Evolutionary conservation across 2,888 invertebrate species (phyloP), one percentile per base, ranked within the genome.

Genomic region (Norana najaformis): DNA sequence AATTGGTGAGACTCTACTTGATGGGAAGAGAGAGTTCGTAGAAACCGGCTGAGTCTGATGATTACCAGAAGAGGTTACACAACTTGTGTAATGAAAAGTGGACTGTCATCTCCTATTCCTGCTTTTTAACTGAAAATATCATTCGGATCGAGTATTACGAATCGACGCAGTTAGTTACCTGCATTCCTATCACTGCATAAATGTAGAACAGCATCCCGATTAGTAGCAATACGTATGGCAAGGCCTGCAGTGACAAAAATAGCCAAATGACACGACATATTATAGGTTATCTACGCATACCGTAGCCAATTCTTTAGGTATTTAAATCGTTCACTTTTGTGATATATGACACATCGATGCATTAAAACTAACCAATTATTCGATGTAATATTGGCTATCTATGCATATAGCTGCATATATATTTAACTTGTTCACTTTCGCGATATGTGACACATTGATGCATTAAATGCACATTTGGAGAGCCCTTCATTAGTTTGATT

Each of bases 161-260:
- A 47, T 14, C 47, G 23, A 47, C 47, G 18, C 1, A 18, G 18
- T 18, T 3, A 18, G n/a, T 38, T 35, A 90, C 90, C 90, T 90
- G 90, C 90, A 90, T 89, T 89, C 90, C 90, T n/a, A 90, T 90
- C 13, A 90, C 90, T 5, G 90, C 90, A 38, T 89, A 90, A 18
- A 90, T 53, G 88, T 69, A 89, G 69, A 90, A 90, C n/a, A 90
- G 47, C 39, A 90, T 89, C 20, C 90, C 89, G 30, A 90, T 90
- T 16, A 90, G 83, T 16, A 90, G 47, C n/a, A 90, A 34, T 11
- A 90, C 90, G 37, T 90, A 90, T n/a, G 90, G 90, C 35, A 90
- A 83, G 30, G 90, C 89, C 90, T 90, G 88, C 37, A 37, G 35
- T 18, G 36, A 88, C 37, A 38, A 53, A 53, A 53, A 36, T 69